Conservation (phyloP, 2,888 invertebrate genomes). For the Sinopyrophorus schimmeli region DNA sequence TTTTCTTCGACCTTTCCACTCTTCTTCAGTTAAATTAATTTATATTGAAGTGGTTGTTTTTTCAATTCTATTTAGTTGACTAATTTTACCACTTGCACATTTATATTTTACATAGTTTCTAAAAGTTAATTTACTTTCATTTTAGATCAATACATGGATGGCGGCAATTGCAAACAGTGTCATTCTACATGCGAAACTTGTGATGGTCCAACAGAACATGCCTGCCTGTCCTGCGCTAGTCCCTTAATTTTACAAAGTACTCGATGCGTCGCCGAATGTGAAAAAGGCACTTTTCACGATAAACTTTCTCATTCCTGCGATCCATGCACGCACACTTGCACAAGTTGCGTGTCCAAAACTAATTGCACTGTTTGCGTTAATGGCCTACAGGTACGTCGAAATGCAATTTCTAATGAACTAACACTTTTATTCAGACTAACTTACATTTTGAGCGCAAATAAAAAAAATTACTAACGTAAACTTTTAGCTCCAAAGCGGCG, state of each 20-base stretch:
- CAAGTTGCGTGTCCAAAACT: constrained; percentile 74
- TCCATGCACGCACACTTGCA: constrained; percentile 79
- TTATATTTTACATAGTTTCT: too few relatives aligned
- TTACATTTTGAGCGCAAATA: not conserved
- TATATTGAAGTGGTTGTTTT: too few relatives aligned
- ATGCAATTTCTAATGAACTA: not conserved
- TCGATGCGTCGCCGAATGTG: constrained; percentile 77
- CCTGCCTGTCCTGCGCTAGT: constrained; percentile 75
- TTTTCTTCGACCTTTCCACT: too few relatives aligned
- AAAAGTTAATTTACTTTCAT: too few relatives aligned
- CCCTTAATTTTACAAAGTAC: constrained; percentile 73
- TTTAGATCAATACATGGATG: constrained; percentile 75
- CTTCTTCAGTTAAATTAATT: too few relatives aligned
- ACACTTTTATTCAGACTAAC: not conserved
- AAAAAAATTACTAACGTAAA: too few relatives aligned
- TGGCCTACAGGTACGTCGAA: constrained; percentile 63
- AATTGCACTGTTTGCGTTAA: constrained; percentile 81
- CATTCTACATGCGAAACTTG: constrained; percentile 83
- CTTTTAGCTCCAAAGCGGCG: constrained; percentile 72
- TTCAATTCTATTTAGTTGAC: too few relatives aligned
- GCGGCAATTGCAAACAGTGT: constrained; percentile 72
- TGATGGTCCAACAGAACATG: constrained; percentile 71
- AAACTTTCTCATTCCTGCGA: constrained; percentile 69
- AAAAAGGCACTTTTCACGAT: constrained; percentile 70
- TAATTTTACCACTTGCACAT: too few relatives aligned